These are phyloP conservation scores for Calonectris borealis DNA, from an alignment of 2,113 vertebrate genomes.

Conservation along the genomic window DNA sequence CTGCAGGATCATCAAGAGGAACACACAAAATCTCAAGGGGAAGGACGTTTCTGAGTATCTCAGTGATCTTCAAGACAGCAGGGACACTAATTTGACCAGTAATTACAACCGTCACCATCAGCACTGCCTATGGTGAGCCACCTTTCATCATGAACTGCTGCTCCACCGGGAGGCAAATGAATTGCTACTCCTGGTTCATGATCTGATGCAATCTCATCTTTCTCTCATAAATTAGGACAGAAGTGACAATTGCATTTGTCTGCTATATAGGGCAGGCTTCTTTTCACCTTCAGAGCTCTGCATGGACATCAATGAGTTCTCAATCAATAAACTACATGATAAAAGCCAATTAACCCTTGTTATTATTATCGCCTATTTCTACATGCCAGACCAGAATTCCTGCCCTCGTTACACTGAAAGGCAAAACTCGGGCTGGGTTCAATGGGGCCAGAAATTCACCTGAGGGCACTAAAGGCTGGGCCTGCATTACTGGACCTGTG, in stretches of 20 bases:
- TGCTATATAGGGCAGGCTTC: not conserved
- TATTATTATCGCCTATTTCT: not conserved
- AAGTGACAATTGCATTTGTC: slow-evolving; percentile 1
- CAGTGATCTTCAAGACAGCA: not conserved
- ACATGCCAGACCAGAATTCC: not conserved
- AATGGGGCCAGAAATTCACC: not conserved
- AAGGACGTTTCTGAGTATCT: not conserved
- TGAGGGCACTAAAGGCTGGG: not conserved
- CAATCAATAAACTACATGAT: not conserved
- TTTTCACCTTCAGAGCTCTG: not conserved
- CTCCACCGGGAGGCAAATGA: not conserved
- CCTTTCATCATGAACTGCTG: not conserved
- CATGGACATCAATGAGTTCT: not conserved
- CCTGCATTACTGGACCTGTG: not conserved
- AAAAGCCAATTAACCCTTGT: not conserved
- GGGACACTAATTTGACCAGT: slow-evolving; percentile 12
- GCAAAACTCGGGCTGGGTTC: not conserved
- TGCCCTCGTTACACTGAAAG: not conserved
- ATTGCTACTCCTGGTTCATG: not conserved
- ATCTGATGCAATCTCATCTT: not conserved
- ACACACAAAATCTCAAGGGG: not conserved
- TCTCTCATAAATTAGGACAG: not conserved
- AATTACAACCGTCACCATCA: slow-evolving; percentile 2
- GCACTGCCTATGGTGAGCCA: not conserved
- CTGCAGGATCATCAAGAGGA: slow-evolving; percentile 30